Conservation (phyloP, 1,140 invertebrate genomes). For the Drosophila tropicalis region DNA sequence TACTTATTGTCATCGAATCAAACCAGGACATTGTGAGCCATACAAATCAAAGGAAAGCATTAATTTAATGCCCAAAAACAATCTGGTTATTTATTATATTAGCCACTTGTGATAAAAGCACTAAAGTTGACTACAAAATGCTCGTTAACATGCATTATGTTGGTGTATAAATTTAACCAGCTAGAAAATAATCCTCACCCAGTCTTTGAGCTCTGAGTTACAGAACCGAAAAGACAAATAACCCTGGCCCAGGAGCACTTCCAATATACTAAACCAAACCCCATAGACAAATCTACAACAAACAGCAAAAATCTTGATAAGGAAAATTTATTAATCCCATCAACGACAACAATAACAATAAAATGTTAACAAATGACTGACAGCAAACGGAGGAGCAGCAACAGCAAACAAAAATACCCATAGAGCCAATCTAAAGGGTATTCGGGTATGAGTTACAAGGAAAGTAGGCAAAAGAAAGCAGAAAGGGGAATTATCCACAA, state of each 20-base stretch:
- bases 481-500: neutral
- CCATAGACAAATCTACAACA: slow-evolving; percentile 50
- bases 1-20: neutral
- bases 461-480: neutral
- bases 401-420: slow-evolving; percentile 1
- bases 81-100: slow-evolving; percentile 39
- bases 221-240: slow-evolving; percentile 65
- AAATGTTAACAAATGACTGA: slow-evolving; percentile 79
- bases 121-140: slow-evolving; percentile 54
- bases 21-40: neutral
- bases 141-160: slow-evolving; percentile 69
- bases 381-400: slow-evolving; percentile 29
- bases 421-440: slow-evolving; percentile 10
- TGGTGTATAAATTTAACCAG: slow-evolving; percentile 77
- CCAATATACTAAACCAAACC: neutral
- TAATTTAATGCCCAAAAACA: slow-evolving; percentile 15
- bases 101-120: slow-evolving; percentile 45
- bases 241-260: slow-evolving; percentile 20
- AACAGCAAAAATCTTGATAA: slow-evolving; percentile 72
- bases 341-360: slow-evolving; percentile 80
- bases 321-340: slow-evolving; percentile 81
- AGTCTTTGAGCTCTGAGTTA: neutral
- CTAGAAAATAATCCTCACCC: slow-evolving; percentile 73
- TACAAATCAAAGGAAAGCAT: slow-evolving; percentile 1
- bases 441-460: neutral